Evolutionary conservation across 2,113 vertebrate genomes (phyloP).

Genomic region (Prunella himalayana): DNA sequence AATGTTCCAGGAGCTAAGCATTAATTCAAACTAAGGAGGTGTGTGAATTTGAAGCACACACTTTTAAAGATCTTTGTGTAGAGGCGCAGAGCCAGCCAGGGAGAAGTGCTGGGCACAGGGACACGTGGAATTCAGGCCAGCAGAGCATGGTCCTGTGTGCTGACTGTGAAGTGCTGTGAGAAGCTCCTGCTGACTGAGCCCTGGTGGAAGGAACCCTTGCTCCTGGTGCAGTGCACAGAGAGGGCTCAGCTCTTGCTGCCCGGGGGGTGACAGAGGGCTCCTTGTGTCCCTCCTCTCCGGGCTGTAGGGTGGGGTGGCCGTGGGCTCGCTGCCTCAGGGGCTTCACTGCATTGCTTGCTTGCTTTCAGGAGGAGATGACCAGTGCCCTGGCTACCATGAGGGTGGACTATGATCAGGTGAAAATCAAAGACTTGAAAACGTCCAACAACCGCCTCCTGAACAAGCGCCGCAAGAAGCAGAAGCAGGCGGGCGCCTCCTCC

Average conservation of each 20-base stretch:
- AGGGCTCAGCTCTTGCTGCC: not conserved
- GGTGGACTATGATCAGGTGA: conserved; percentile 96
- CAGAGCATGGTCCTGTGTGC: fast-evolving
- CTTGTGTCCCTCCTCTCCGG: not conserved
- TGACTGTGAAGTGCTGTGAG: not conserved
- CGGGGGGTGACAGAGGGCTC: not conserved
- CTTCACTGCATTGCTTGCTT: not conserved
- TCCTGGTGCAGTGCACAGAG: not conserved
- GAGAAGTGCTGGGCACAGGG: not conserved
- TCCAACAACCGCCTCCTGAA: conserved; percentile 94
- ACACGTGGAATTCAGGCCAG: not conserved
- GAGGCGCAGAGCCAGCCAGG: not conserved
- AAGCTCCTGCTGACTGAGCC: not conserved
- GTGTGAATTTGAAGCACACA: not conserved
- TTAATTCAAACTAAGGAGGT: not conserved
- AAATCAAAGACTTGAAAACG: conserved; percentile 94
- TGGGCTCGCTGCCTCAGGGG: not conserved
- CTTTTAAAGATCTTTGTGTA: not conserved
- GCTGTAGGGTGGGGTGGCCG: not conserved
- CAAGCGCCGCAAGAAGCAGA: conserved; percentile 92
- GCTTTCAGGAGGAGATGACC: conserved; percentile 93
- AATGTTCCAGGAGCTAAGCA: not conserved
- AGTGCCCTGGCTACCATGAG: conserved; percentile 97
- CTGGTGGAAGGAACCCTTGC: not conserved
- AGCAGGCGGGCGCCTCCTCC: conserved; percentile 72